Percentiles rank a stretch among this genome's conserved stretches.
phyloP scores from a whole-genome alignment of 1,140 invertebrate species.

The Gonioctena quinquepunctata region DNA sequence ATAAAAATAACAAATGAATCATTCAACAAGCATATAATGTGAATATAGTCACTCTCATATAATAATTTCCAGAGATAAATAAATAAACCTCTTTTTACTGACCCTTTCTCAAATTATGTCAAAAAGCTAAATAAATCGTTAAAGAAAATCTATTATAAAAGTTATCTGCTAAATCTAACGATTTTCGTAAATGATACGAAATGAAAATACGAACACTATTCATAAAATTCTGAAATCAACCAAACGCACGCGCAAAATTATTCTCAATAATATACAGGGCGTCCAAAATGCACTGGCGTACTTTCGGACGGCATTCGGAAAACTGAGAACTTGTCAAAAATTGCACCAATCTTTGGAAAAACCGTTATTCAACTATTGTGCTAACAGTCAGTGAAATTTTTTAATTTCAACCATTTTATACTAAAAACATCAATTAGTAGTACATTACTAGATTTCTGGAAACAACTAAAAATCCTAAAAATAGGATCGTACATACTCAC shows the following conservation, averaged over 20 bases:
- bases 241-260: too few species aligned
- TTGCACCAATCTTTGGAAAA: conserved; percentile 17
- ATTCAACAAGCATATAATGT: conserved; percentile 23
- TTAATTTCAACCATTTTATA: not conserved
- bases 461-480: conserved; percentile 17
- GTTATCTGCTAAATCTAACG: too few species aligned
- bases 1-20: conserved; percentile 20
- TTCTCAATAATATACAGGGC: not conserved
- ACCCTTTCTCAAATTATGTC: not conserved
- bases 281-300: too few species aligned
- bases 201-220: too few species aligned
- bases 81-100: conserved; percentile 16
- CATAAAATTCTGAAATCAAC: too few species aligned
- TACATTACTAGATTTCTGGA: not conserved
- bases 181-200: too few species aligned
- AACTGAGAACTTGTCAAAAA: not conserved
- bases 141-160: not conserved
- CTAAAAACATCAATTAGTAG: conserved; percentile 11
- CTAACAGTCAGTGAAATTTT: conserved; percentile 18
- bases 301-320: not conserved
- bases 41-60: conserved; percentile 1
- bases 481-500: conserved; percentile 7
- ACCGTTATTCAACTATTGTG: not conserved
- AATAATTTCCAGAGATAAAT: conserved; percentile 3
- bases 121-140: not conserved